A percentile compares a stretch with the other conserved stretches of the same genome.
These are phyloP conservation scores for Kryphioiulus occultus DNA, from an alignment of 2,888 invertebrate species.

Conservation along the genomic window DNA sequence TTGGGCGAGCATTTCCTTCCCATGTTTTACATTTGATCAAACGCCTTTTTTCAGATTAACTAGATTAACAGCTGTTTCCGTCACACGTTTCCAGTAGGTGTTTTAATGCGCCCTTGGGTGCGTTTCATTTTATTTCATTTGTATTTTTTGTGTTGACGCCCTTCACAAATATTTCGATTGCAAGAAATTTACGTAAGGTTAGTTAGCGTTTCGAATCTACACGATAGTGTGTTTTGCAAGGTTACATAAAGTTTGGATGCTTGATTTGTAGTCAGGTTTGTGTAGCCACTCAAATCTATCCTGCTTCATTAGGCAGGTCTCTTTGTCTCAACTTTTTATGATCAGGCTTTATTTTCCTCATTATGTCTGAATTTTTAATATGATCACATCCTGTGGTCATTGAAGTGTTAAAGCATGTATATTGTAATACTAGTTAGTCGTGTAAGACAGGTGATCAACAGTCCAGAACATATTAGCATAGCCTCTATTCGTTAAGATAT, in stretches of 20 bases:
- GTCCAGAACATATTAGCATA: too few relatives aligned
- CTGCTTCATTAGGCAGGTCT: too few relatives aligned
- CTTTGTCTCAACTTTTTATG: too few relatives aligned
- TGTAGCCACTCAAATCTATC: too few relatives aligned
- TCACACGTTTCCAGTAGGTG: conserved; percentile 20
- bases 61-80: not conserved
- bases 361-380: too few relatives aligned
- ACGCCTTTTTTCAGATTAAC: not conserved
- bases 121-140: conserved; percentile 8
- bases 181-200: conserved; percentile 17
- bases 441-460: too few relatives aligned
- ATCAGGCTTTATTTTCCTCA: too few relatives aligned
- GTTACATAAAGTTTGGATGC: not conserved
- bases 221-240: not conserved
- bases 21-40: not conserved
- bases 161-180: not conserved
- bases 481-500: too few relatives aligned
- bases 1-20: conserved; percentile 11
- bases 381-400: too few relatives aligned
- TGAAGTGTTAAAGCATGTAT: too few relatives aligned
- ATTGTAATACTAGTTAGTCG: too few relatives aligned
- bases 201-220: not conserved
- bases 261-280: not conserved
- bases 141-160: not conserved
- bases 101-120: conserved; percentile 2